Percentiles rank a stretch among this genome's conserved stretches.
These are phyloP conservation scores for Calidris pugnax DNA, from an alignment of 2,113 vertebrate species.

Conservation along the genomic window DNA sequence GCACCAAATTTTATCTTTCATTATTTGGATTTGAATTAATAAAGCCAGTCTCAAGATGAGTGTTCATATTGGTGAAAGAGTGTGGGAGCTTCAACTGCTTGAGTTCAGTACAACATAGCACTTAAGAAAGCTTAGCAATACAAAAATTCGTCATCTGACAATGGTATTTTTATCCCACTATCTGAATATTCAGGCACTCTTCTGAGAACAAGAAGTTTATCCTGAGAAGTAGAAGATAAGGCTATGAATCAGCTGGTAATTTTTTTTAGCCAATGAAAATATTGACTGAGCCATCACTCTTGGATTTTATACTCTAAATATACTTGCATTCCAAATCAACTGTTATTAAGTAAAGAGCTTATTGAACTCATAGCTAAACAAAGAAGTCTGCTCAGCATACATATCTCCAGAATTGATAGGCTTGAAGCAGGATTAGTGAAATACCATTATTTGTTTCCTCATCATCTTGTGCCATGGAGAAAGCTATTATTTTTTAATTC, in stretches of 20 bases:
- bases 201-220: not conserved
- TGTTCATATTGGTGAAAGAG: not conserved
- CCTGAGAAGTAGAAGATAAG: not conserved
- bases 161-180: not conserved
- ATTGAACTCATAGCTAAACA: conserved; percentile 23
- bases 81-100: not conserved
- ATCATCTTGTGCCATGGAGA: not conserved
- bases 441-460: not conserved
- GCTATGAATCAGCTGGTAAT: not conserved
- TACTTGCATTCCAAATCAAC: conserved; percentile 15
- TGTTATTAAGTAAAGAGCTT: conserved; percentile 33
- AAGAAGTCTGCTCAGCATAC: not conserved
- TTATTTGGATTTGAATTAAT: not conserved
- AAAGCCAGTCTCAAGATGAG: not conserved
- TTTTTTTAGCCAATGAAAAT: conserved; percentile 19
- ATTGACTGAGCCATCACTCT: not conserved
- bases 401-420: not conserved
- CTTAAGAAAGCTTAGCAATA: not conserved
- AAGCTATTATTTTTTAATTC: not conserved
- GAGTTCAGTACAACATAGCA: not conserved
- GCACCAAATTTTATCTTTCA: not conserved
- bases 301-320: conserved; percentile 1
- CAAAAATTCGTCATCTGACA: not conserved
- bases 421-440: conserved; percentile 6
- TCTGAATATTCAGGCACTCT: not conserved